These are phyloP conservation scores for Geopemphigus sp. DNA, from an alignment of 1,140 invertebrate genomes.

Conservation along the genomic window DNA sequence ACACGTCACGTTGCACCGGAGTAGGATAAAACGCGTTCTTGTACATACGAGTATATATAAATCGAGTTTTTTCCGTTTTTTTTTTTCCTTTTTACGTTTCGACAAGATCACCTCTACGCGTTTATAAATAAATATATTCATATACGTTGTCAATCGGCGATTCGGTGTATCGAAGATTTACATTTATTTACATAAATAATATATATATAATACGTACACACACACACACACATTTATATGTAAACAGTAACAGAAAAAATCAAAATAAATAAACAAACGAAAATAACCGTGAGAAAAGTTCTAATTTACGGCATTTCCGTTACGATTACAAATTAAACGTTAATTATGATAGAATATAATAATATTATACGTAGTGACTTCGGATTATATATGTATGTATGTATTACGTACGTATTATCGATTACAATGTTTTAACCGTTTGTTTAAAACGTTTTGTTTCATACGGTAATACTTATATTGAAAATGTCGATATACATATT, in stretches of 20 bases:
- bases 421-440: no score
- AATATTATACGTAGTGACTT: no score
- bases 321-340: no score
- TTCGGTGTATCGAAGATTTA: not conserved
- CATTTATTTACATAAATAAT: constrained; percentile 19
- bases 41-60: not conserved
- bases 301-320: not conserved
- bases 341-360: no score
- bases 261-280: not conserved
- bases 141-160: not conserved
- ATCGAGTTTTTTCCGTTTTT: no score
- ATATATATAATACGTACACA: no score
- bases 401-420: no score
- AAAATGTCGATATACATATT: no score
- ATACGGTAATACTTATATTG: no score
- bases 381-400: no score
- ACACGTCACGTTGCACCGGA: not conserved
- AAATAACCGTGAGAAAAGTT: constrained; percentile 32
- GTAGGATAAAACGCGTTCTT: constrained; percentile 1
- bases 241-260: not conserved
- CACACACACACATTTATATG: no score
- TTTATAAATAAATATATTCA: not conserved
- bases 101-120: not conserved
- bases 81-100: constrained; percentile 8
- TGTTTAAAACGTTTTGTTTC: no score